Percentiles rank a stretch among this genome's conserved stretches.
Conservation (phyloP, 92 coral and sea anemone species). For the Epizoanthus fatuus region DNA sequence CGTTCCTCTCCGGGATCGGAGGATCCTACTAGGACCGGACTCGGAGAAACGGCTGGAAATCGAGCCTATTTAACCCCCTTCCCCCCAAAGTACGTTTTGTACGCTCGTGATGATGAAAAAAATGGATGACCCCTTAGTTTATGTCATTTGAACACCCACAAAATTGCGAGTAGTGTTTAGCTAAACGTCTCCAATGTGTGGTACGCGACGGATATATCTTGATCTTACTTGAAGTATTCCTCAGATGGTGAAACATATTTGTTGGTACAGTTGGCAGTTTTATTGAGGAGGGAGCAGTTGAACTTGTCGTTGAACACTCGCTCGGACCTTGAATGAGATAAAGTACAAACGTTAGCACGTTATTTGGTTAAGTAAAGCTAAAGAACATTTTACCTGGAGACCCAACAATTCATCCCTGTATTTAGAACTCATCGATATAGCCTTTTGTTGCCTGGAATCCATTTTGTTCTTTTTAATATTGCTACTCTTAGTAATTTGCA, state of each 20-base stretch:
- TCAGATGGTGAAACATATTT: slow-evolving; percentile 67
- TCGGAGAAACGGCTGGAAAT: too few species aligned
- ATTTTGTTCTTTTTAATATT: too few species aligned
- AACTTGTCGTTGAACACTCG: slow-evolving; percentile 40
- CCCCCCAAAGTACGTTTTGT: too few species aligned
- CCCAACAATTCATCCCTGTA: neutral
- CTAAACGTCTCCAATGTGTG: neutral
- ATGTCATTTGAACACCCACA: too few species aligned
- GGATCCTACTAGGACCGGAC: too few species aligned
- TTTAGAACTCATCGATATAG: neutral
- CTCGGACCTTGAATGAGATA: slow-evolving; percentile 24
- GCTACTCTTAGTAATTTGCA: too few species aligned
- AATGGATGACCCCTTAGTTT: too few species aligned
- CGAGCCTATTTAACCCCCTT: too few species aligned
- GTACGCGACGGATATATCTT: neutral
- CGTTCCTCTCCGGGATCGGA: too few species aligned
- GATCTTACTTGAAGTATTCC: slow-evolving; percentile 72
- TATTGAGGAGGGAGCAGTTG: slow-evolving; percentile 60
- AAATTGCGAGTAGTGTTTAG: neutral
- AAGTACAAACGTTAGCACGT: neutral
- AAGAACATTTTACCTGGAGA: neutral
- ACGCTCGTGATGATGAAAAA: too few species aligned
- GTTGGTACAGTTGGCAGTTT: slow-evolving; percentile 54
- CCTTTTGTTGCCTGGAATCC: neutral
- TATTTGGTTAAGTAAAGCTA: neutral